A percentile compares a stretch with the other conserved stretches of the same genome.
Evolutionary conservation across 2,888 invertebrate genomes (phyloP).

Genomic region (Lasioglossum oenotherae): DNA sequence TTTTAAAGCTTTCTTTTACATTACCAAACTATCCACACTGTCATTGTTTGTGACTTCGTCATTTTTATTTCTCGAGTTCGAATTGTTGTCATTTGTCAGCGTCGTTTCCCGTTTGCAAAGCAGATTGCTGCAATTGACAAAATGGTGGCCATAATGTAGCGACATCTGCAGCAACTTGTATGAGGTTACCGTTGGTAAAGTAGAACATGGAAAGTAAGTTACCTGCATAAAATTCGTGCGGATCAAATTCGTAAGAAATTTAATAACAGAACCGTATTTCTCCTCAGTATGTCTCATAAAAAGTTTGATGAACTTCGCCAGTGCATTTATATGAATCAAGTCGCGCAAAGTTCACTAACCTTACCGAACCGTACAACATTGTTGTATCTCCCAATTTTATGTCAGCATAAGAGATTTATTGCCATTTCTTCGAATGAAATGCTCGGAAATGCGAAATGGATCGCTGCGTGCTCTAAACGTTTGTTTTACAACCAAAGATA

Average conservation of each 20-base stretch:
- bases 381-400: slow-evolving; percentile 9
- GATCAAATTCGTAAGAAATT: neutral
- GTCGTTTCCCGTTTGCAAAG: neutral
- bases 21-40: neutral
- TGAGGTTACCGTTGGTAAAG: neutral
- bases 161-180: slow-evolving; percentile 3
- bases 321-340: neutral
- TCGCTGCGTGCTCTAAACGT: slow-evolving; percentile 7
- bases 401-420: neutral
- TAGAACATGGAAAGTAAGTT: neutral
- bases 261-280: neutral
- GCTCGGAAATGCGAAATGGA: neutral
- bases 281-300: neutral
- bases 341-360: neutral
- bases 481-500: neutral
- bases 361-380: neutral
- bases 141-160: neutral
- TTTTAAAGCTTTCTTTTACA: neutral
- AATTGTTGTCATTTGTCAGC: no score
- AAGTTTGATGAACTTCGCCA: neutral
- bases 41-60: no score
- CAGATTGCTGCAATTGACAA: neutral
- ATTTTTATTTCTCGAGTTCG: no score
- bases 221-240: neutral
- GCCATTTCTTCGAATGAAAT: neutral